phyloP scores from a whole-genome alignment of 2,113 vertebrate genomes.

The Rhinolophus sinicus region DNA sequence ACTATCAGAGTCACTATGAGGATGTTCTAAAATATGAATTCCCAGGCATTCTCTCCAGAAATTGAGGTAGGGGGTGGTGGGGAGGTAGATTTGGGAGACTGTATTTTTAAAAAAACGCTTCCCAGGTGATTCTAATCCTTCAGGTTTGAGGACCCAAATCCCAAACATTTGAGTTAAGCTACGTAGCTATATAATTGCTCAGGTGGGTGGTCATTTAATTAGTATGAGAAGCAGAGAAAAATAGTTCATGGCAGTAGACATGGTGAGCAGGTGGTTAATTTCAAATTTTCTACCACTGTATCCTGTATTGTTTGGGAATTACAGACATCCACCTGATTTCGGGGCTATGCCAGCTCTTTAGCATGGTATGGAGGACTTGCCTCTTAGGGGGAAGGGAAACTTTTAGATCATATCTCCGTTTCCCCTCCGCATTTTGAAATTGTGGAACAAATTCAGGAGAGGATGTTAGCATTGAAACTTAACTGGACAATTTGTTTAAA shows the following conservation, averaged over 20 bases:
- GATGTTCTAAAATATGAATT: neutral
- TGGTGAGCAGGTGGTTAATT: neutral
- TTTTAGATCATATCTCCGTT: slow-evolving; percentile 42
- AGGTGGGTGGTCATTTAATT: slow-evolving; percentile 9
- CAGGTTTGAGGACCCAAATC: neutral
- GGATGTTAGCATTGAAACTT: slow-evolving; percentile 77
- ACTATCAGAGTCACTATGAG: neutral
- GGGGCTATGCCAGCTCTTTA: neutral
- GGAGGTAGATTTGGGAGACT: neutral
- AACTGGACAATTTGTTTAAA: slow-evolving; percentile 85
- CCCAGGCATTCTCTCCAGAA: neutral
- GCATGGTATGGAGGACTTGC: neutral
- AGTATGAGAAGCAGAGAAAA: neutral
- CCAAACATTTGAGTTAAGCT: slow-evolving; percentile 10
- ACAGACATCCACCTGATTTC: neutral
- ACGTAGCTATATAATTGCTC: neutral
- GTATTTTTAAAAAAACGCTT: neutral
- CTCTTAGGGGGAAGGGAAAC: neutral
- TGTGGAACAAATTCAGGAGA: slow-evolving; percentile 65
- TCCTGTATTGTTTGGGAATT: neutral
- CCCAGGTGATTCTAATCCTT: neutral
- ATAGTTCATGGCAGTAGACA: neutral
- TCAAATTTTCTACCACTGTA: neutral
- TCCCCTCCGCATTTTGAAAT: slow-evolving; percentile 47
- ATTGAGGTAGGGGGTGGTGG: neutral